Evolutionary conservation across 2,797 vertebrate genomes (phyloP).

Genomic region (Crenuchus spilurus): DNA sequence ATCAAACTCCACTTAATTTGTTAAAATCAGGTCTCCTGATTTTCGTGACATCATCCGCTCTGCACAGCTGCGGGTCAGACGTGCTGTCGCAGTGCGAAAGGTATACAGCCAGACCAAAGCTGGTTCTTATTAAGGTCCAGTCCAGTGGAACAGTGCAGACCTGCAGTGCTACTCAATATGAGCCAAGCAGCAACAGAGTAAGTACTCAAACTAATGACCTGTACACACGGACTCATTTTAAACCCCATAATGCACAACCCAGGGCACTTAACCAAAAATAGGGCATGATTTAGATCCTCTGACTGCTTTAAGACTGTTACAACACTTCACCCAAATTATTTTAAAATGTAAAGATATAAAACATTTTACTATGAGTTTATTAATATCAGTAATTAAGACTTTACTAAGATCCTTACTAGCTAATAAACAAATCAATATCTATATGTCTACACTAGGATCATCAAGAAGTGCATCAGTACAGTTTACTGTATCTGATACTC

Average conservation of each 20-base stretch:
- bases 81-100: neutral
- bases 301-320: neutral
- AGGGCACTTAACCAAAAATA: neutral
- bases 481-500: too few species aligned
- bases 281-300: neutral
- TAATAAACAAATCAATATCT: too few species aligned
- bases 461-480: too few species aligned
- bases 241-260: neutral
- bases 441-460: too few species aligned
- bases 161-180: neutral
- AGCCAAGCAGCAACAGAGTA: slow-evolving; percentile 76
- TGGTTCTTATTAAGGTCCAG: slow-evolving; percentile 77
- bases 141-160: slow-evolving; percentile 63
- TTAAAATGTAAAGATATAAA: too few species aligned
- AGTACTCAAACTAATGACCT: slow-evolving; percentile 90
- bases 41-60: neutral
- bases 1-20: neutral
- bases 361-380: too few species aligned
- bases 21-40: neutral
- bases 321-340: too few species aligned
- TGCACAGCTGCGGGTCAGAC: neutral
- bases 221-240: slow-evolving; percentile 70
- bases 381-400: too few species aligned
- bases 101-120: slow-evolving; percentile 68
- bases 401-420: too few species aligned